Percentiles rank a stretch among this genome's conserved stretches.
These are phyloP conservation scores for Hyperopisus bebe DNA, from an alignment of 2,113 vertebrate genomes.

Conservation along the genomic window DNA sequence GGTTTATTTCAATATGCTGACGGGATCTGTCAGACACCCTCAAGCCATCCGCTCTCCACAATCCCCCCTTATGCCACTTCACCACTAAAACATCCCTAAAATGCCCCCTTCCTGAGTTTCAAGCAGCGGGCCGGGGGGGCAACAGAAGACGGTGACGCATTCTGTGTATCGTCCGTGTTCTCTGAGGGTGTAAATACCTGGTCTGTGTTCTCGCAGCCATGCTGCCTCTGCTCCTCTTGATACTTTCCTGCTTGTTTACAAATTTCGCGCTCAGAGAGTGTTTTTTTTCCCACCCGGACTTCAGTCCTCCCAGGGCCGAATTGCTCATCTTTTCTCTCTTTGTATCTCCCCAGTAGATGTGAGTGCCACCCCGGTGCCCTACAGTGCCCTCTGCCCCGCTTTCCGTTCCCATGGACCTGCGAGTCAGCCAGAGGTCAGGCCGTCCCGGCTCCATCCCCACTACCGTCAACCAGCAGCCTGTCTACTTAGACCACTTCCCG, in stretches of 20 bases:
- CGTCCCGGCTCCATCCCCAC: constrained; percentile 51
- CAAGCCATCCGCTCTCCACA: not conserved
- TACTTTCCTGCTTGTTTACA: not conserved
- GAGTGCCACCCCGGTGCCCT: constrained; percentile 23
- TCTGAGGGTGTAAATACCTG: not conserved
- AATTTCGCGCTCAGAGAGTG: not conserved
- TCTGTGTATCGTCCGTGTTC: too few relatives aligned
- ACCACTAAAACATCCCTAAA: not conserved
- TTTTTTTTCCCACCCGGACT: not conserved
- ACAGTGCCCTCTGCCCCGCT: not conserved
- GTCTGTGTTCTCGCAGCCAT: not conserved
- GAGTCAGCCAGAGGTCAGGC: constrained; percentile 70
- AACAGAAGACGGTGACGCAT: not conserved
- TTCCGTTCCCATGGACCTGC: constrained; percentile 77
- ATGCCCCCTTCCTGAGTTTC: not conserved
- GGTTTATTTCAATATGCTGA: not conserved
- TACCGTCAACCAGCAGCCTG: constrained; percentile 66
- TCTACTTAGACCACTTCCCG: constrained; percentile 54
- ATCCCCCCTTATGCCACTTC: not conserved
- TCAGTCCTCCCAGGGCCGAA: not conserved
- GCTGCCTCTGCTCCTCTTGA: not conserved
- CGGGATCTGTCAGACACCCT: not conserved
- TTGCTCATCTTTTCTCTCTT: not conserved
- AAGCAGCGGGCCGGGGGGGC: not conserved
- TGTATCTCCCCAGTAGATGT: constrained; percentile 40